phyloP scores from a whole-genome alignment of 2,113 vertebrate genomes.

The Alaudala cheleensis region DNA sequence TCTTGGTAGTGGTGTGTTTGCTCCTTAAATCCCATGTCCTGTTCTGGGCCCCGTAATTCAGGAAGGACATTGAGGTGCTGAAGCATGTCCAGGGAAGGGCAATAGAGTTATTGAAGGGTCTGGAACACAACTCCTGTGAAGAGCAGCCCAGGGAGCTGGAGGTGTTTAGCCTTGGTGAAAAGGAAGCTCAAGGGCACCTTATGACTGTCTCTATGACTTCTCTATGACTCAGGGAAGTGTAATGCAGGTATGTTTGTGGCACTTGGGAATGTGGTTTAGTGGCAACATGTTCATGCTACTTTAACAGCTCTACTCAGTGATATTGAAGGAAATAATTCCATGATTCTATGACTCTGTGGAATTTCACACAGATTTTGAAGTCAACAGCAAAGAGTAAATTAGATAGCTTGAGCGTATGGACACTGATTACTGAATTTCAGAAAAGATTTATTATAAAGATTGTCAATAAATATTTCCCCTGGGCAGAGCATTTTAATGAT shows the following conservation, averaged over 20 bases:
- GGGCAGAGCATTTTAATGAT: background rate
- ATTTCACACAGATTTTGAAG: background rate
- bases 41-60: rapidly evolving
- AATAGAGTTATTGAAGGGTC: background rate
- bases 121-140: background rate
- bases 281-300: background rate
- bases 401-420: background rate
- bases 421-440: background rate
- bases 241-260: background rate
- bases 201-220: background rate
- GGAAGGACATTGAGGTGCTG: background rate
- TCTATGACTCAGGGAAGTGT: background rate
- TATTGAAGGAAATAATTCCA: background rate
- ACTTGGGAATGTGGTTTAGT: background rate
- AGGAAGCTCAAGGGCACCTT: background rate
- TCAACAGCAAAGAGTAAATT: background rate
- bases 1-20: background rate
- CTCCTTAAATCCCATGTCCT: background rate
- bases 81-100: rapidly evolving
- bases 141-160: background rate
- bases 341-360: background rate
- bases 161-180: background rate
- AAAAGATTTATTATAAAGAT: background rate
- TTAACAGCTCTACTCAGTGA: background rate
- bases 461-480: background rate